Base-by-base conservation (phyloP, 2,888 invertebrate species). In the Drosophila pseudotakahashii region DNA sequence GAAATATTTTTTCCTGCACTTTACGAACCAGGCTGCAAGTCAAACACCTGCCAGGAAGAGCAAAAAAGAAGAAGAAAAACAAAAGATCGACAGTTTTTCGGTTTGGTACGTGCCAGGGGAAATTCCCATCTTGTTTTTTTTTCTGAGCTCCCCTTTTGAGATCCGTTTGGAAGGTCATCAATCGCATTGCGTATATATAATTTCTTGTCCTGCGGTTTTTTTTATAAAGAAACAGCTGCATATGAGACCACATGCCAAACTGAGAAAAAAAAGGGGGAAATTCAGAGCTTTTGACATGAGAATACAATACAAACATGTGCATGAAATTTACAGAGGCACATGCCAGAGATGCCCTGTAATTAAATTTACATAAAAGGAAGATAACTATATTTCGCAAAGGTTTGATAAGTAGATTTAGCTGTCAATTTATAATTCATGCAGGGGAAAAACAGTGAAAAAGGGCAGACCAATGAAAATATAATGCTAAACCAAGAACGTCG, bases 41-140 rank as follows among this genome's bases (percentile, higher is more conserved):
- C 78, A 80, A 83, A 57, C 82, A 83, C 85, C 82, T 83, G 82
- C 85, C 63, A 26, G 14, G 69, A 13, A 52, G 16, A 41, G 30
- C 36, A 50, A 47, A 1, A 55, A 11, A 37, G 6, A 19, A 19
- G 30, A 6, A 53, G 16, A 55, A 37, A 59, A 36, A 54, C 14
- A 52, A 68, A 55, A 52, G 26, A 67, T 55, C 50, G 14, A 11
- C 16, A 53, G 59, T 26, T 41, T 11, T 68, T 45, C 45, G n/a
- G 26, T 70, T 66, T 81, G 55, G 83, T 70, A 67, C 78, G 83
- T 75, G 78, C 73, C 57, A 66, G 19, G 30, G 62, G 48, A 45
- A 68, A 32, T 30, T 39, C 50, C 54, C 30, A 36, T 51, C 44
- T 32, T 11, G 1, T 7, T 19, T 45, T 34, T 41, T 34, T 16